Evolutionary conservation across 2,888 invertebrate species (phyloP), one percentile per base, ranked within the genome.

Genomic region (Heliconius charithonia): DNA sequence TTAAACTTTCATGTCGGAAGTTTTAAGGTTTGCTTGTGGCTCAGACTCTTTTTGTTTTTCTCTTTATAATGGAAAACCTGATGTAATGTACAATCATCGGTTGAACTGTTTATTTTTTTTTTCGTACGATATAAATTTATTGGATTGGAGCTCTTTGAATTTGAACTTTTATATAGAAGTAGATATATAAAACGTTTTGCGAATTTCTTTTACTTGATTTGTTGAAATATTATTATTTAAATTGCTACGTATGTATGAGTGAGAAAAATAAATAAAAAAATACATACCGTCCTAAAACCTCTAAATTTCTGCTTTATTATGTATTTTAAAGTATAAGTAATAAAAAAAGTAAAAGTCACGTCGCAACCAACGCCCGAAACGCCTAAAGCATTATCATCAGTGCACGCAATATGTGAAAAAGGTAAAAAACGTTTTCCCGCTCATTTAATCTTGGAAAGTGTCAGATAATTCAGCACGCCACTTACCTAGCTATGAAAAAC

Each of bases 1-100:
- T 95, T 95, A 94, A 95, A 95, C 94, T 95, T 95, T 94, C 93
- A 94, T 94, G 93, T 93, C 92, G 90, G 92, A 94, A 94, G 92
- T 94, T 94, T 94, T 92, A 93, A 93, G 93, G 92, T 93, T 93
- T 92, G 90, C 93, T 91, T 91, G 93, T 89, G 93, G 93, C 91
- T 92, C 91, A 91, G 87, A 90, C 88, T 91, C 90, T 93, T 93
- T 92, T 93, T 93, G 90, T 93, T 92, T 90, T 89, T 88, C 88
- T 87, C 89, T 90, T 90, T 89, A 83, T 88, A 83, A 84, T 83
- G 83, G 86, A 88, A 88, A 89, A 89, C 88, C 87, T 87, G 86
- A 86, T 84, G 83, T 77, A 76, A 76, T 81, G 74, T 74, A 74
- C 74, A 74, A 74, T 74, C 74, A 74, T 67, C 41, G 65, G 67